Conservation (phyloP, 2,888 invertebrate genomes). For the Nomada fabriciana region DNA sequence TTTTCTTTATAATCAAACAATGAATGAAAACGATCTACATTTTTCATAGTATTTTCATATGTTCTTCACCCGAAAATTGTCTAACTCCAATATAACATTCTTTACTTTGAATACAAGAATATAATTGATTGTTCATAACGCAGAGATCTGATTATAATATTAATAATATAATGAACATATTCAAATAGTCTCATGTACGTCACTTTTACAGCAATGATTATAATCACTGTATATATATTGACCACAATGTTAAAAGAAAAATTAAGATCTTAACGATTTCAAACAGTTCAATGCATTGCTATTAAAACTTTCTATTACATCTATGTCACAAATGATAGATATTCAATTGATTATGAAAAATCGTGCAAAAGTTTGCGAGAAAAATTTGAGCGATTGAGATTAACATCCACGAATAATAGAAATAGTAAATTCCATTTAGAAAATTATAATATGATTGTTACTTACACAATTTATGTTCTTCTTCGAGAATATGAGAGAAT, state of each 20-base stretch:
- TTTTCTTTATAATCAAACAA: no score
- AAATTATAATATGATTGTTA: slow-evolving; percentile 9
- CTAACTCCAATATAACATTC: no score
- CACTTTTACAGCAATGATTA: background rate
- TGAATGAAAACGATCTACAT: no score
- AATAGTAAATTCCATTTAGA: background rate
- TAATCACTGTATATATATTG: background rate
- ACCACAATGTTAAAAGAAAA: slow-evolving; percentile 30
- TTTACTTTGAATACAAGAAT: no score
- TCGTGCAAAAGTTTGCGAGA: no score
- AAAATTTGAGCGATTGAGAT: background rate
- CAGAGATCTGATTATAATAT: no score
- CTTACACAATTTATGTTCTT: slow-evolving; percentile 41
- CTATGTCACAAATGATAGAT: background rate
- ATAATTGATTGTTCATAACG: no score
- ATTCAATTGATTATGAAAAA: background rate
- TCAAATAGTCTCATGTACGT: background rate
- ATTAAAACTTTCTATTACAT: background rate
- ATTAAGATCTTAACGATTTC: background rate
- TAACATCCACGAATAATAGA: background rate
- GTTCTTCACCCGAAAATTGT: no score
- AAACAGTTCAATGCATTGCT: slow-evolving; percentile 1
- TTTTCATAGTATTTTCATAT: no score
- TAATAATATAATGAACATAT: background rate
- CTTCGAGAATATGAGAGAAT: slow-evolving; percentile 17